phyloP scores from a whole-genome alignment of 2,797 vertebrate species.

The Halcyon smyrnensis region DNA sequence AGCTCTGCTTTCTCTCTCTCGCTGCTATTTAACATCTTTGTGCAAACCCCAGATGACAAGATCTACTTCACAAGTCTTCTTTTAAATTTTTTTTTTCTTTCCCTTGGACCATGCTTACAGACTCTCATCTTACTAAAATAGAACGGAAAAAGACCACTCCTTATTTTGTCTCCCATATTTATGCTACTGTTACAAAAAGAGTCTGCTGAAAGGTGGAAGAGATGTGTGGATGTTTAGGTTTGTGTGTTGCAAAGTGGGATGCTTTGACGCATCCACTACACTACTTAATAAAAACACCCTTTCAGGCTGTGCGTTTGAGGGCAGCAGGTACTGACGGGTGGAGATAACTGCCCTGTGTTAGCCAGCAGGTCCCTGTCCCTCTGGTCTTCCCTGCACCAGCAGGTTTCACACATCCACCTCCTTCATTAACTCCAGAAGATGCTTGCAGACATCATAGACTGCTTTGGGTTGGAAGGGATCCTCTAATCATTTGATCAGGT shows the following conservation, averaged over 20 bases:
- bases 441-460: neutral
- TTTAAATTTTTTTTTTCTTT: neutral
- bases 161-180: neutral
- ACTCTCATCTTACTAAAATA: neutral
- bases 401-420: neutral
- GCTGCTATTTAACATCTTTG: neutral
- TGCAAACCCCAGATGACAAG: slow-evolving; percentile 6
- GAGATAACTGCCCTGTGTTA: neutral
- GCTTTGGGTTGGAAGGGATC: neutral
- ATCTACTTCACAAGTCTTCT: neutral
- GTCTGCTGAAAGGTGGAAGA: neutral
- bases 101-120: neutral
- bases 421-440: accelerated
- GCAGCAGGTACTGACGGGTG: neutral
- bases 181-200: neutral
- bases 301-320: accelerated
- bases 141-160: neutral
- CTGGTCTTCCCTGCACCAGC: too few species aligned
- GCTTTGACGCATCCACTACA: neutral
- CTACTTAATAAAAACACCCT: neutral
- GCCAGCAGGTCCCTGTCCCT: neutral
- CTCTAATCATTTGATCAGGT: neutral
- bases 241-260: accelerated
- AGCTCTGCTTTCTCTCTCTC: slow-evolving; percentile 30
- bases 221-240: accelerated